Conservation (phyloP, 2,888 invertebrate genomes). For the Exephanes ischioxanthus region DNA sequence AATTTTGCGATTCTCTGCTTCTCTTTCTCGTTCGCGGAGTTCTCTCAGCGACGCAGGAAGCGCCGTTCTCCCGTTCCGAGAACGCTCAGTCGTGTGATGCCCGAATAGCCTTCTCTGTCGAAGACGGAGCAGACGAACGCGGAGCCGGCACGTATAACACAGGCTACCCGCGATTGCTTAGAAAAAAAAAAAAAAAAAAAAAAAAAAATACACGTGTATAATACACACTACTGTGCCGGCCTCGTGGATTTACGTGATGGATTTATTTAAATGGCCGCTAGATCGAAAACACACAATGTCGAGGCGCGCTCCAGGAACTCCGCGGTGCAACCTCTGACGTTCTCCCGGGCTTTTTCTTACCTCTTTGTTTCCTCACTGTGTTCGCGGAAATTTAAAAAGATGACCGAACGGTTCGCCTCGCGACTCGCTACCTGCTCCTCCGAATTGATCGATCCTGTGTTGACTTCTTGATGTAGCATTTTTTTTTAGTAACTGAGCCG, state of each 20-base stretch:
- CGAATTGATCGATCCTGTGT: neutral
- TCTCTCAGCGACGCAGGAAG: constrained; percentile 53
- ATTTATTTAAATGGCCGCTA: constrained; percentile 42
- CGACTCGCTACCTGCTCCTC: neutral
- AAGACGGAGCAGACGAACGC: constrained; percentile 35
- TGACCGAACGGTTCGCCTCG: neutral
- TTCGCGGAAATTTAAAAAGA: constrained; percentile 26
- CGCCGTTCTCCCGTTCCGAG: constrained; percentile 68
- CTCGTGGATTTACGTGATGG: constrained; percentile 38
- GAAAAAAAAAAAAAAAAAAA: constrained; percentile 36
- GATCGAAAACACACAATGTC: neutral
- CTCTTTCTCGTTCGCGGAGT: constrained; percentile 8
- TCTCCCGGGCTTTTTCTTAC: constrained; percentile 66
- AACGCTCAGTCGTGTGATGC: constrained; percentile 59
- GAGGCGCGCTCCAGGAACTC: constrained; percentile 17
- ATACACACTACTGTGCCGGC: neutral
- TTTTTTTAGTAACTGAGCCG: neutral
- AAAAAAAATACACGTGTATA: neutral
- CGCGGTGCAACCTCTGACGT: constrained; percentile 65
- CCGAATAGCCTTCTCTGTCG: constrained; percentile 68
- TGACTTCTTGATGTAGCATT: neutral
- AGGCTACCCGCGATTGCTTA: constrained; percentile 38
- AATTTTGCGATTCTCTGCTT: constrained; percentile 65
- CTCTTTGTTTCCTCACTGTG: constrained; percentile 57
- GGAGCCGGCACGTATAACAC: constrained; percentile 30